Evolutionary conservation across 2,888 invertebrate genomes (phyloP).

Genomic region (Eurytoma californica): DNA sequence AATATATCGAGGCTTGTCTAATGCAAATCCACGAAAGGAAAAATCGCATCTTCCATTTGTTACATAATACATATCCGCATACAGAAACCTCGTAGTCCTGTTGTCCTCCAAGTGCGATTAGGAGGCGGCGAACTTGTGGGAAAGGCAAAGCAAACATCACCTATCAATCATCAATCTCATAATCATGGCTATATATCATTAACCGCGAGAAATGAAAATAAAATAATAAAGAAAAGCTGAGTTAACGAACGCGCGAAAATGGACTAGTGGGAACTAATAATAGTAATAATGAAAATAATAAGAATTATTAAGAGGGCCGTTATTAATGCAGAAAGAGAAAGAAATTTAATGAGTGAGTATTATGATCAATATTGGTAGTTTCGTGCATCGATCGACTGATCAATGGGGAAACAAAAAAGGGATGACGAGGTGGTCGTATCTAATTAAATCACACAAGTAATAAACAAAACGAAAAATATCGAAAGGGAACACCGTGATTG

Average conservation of each 20-base stretch:
- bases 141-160: slow-evolving; percentile 20
- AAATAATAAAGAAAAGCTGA: slow-evolving; percentile 31
- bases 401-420: background rate
- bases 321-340: slow-evolving; percentile 28
- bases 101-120: slow-evolving; percentile 6
- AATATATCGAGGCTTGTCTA: slow-evolving; percentile 23
- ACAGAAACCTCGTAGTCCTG: slow-evolving; percentile 7
- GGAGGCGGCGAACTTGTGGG: background rate
- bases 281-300: slow-evolving; percentile 25
- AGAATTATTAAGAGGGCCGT: slow-evolving; percentile 9
- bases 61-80: slow-evolving; percentile 50
- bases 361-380: slow-evolving; percentile 20
- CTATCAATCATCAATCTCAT: slow-evolving; percentile 44
- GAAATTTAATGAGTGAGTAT: slow-evolving; percentile 42
- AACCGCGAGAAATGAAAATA: slow-evolving; percentile 37
- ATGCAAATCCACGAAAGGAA: slow-evolving; percentile 16
- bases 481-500: slow-evolving; percentile 52
- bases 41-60: slow-evolving; percentile 31
- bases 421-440: background rate
- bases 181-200: slow-evolving; percentile 49
- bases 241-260: slow-evolving; percentile 20
- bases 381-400: slow-evolving; percentile 34
- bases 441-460: slow-evolving; percentile 21
- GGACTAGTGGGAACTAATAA: slow-evolving; percentile 12
- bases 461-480: slow-evolving; percentile 10